Evolutionary conservation across 2,113 vertebrate genomes (phyloP).

Genomic region (Phalacrocorax carbo): DNA sequence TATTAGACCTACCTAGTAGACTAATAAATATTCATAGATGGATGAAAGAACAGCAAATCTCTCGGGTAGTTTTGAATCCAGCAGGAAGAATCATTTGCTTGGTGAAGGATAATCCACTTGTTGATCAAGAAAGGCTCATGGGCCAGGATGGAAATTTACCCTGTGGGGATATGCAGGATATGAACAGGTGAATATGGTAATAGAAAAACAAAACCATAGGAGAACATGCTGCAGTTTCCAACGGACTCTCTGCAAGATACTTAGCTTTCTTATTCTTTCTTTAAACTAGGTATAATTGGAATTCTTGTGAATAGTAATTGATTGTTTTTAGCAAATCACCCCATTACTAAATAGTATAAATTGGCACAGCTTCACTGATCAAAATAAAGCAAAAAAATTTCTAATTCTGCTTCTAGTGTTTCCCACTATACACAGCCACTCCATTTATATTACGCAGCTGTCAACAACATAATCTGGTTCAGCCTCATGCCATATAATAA

Average conservation of each 20-base stretch:
- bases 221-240: background rate
- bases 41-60: slow-evolving; percentile 16
- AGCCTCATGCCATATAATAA: background rate
- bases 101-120: background rate
- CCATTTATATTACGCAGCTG: background rate
- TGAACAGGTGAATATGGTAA: background rate
- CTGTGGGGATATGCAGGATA: background rate
- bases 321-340: background rate
- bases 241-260: background rate
- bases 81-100: background rate
- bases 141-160: background rate
- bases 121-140: background rate
- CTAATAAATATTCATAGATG: slow-evolving; percentile 34
- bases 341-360: background rate
- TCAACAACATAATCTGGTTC: background rate
- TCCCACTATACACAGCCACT: background rate
- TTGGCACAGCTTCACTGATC: background rate
- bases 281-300: background rate
- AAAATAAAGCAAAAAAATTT: background rate
- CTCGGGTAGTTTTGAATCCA: background rate
- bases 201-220: background rate
- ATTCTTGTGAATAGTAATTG: background rate
- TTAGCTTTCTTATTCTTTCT: background rate
- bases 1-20: background rate
- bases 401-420: background rate